These are phyloP conservation scores for Passer montanus DNA, from an alignment of 2,113 vertebrate species.

Conservation along the genomic window DNA sequence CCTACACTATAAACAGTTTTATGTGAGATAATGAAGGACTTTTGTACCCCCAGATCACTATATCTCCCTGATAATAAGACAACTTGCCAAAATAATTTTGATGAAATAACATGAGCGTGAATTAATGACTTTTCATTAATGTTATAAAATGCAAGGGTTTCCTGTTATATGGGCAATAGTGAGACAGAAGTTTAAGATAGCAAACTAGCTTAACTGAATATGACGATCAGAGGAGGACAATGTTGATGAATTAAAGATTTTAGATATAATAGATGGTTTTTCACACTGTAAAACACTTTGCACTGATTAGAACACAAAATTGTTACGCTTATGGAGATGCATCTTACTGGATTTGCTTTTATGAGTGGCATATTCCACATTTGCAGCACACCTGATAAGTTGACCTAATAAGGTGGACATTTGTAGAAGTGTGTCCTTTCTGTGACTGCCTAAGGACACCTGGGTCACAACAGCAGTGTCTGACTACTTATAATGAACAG, in stretches of 20 bases:
- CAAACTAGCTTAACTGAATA: not conserved
- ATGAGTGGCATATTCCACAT: not conserved
- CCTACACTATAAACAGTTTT: not conserved
- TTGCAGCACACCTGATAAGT: not conserved
- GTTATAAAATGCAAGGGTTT: not conserved
- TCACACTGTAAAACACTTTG: not conserved
- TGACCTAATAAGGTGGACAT: not conserved
- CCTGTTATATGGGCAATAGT: not conserved
- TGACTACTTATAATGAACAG: not conserved
- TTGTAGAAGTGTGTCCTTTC: not conserved
- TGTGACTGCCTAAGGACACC: not conserved
- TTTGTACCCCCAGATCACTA: not conserved
- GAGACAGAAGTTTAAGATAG: not conserved
- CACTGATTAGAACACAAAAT: not conserved
- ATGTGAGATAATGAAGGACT: accelerated
- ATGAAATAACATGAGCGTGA: not conserved
- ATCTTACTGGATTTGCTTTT: not conserved
- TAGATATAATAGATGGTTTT: not conserved
- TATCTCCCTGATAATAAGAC: not conserved
- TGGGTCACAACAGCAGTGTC: no score
- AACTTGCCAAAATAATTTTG: not conserved
- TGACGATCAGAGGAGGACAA: not conserved
- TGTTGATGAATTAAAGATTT: not conserved
- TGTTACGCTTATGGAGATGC: not conserved
- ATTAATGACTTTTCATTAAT: not conserved